Conservation (phyloP, 2,113 vertebrate species). For the Pangasianodon hypophthalmus region DNA sequence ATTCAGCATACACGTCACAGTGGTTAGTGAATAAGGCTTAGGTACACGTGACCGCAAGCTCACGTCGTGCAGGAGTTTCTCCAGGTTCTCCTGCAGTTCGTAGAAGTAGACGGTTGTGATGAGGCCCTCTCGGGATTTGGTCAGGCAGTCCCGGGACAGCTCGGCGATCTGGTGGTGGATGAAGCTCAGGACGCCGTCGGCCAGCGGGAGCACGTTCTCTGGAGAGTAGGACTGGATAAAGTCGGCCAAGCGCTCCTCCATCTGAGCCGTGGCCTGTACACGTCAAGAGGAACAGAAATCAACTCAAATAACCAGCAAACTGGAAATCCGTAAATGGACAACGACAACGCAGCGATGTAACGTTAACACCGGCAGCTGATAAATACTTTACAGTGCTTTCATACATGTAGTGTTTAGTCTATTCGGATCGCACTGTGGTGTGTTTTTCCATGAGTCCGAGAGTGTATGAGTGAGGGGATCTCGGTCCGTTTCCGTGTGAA, state of each 20-base stretch:
- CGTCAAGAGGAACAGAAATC: neutral
- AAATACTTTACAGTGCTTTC: neutral
- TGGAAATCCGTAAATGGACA: neutral
- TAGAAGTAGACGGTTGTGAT: constrained; percentile 93
- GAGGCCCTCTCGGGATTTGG: constrained; percentile 86
- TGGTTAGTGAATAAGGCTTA: neutral
- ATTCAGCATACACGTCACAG: neutral
- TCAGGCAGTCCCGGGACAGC: constrained; percentile 88
- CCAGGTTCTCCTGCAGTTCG: constrained; percentile 93
- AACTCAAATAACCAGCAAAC: neutral
- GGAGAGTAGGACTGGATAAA: constrained; percentile 83
- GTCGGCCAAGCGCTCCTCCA: constrained; percentile 89
- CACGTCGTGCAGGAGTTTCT: constrained; percentile 87
- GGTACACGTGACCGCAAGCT: constrained; percentile 58
- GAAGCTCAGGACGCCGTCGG: constrained; percentile 92
- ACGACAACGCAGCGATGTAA: neutral
- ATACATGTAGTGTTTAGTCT: neutral
- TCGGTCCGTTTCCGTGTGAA: neutral
- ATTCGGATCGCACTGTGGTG: neutral
- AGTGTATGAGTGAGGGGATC: neutral
- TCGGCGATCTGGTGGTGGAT: constrained; percentile 95
- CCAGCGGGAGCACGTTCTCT: constrained; percentile 84
- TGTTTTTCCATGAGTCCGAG: neutral
- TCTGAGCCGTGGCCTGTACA: constrained; percentile 90
- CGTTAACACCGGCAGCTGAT: neutral